Conservation (phyloP, 2,113 vertebrate genomes). For the Phyllostomus hastatus region DNA sequence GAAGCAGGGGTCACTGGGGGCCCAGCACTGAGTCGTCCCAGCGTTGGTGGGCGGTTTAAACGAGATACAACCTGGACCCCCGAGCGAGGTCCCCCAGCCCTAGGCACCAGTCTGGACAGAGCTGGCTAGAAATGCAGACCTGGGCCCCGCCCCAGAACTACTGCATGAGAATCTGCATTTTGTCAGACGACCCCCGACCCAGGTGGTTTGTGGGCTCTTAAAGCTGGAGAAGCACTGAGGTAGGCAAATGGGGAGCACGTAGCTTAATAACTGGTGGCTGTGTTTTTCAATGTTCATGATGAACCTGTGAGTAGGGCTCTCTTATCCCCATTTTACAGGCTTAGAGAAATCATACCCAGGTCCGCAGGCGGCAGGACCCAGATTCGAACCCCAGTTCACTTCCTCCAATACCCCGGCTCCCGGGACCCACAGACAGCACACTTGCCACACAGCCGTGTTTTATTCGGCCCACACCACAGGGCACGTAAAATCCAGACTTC, state of each 20-base stretch:
- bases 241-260: accelerated
- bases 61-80: background rate
- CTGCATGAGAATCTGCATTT: background rate
- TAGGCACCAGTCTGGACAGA: background rate
- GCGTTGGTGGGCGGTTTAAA: background rate
- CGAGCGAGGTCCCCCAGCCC: accelerated
- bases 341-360: background rate
- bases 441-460: background rate
- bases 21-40: background rate
- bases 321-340: background rate
- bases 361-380: background rate
- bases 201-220: accelerated
- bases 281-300: background rate
- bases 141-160: background rate
- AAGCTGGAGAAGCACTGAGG: background rate
- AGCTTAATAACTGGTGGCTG: background rate
- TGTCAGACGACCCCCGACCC: background rate
- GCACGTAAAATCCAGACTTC: background rate
- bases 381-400: background rate
- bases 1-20: accelerated
- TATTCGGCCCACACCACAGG: background rate
- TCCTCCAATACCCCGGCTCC: background rate
- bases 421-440: background rate
- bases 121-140: background rate
- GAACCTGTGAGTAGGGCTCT: background rate